Evolutionary conservation across 2,888 invertebrate species (phyloP).

Genomic region (Lymantria dispar): DNA sequence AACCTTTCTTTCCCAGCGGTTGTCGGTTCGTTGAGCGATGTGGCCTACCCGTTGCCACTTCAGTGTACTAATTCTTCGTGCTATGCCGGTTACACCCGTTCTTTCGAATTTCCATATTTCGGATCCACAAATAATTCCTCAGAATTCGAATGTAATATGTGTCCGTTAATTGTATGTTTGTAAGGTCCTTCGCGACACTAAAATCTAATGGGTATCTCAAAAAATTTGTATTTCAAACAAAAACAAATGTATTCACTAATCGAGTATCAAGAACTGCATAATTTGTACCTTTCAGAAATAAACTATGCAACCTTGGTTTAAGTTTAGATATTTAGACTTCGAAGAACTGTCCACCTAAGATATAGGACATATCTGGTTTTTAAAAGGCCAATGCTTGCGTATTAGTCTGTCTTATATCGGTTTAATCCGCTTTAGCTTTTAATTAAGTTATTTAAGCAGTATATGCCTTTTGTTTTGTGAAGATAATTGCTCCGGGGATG

Average conservation of each 20-base stretch:
- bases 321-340: slow-evolving; percentile 40
- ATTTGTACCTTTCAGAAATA: slow-evolving; percentile 16
- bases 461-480: neutral
- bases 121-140: too few relatives aligned
- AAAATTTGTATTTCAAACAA: slow-evolving; percentile 1
- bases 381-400: slow-evolving; percentile 24
- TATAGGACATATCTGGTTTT: slow-evolving; percentile 27
- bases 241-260: slow-evolving; percentile 11
- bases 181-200: too few relatives aligned
- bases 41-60: too few relatives aligned
- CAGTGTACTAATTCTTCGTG: too few relatives aligned
- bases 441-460: neutral
- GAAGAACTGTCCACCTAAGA: slow-evolving; percentile 38
- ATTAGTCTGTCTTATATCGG: slow-evolving; percentile 18
- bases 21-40: too few relatives aligned
- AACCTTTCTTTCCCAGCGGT: too few relatives aligned
- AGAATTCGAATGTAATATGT: too few relatives aligned
- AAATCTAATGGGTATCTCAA: too few relatives aligned
- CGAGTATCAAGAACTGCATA: slow-evolving; percentile 9
- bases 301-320: slow-evolving; percentile 27
- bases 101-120: too few relatives aligned
- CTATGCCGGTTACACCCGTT: too few relatives aligned
- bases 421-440: slow-evolving; percentile 11
- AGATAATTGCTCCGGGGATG: too few relatives aligned
- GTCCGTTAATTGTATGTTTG: too few relatives aligned